Conservation (phyloP, 2,888 invertebrate species). For the Orgyia antiqua region DNA sequence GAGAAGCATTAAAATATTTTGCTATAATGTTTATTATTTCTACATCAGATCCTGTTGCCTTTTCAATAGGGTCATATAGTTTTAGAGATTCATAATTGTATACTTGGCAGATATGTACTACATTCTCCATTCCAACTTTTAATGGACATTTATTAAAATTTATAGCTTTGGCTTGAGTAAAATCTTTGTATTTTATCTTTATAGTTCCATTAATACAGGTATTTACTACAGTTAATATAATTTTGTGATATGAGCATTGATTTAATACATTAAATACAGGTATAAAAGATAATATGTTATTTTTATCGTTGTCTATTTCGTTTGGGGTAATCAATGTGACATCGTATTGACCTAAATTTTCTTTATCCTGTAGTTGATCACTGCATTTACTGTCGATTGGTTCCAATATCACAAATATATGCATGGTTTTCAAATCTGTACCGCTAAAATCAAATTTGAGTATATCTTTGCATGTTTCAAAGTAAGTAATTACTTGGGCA, state of each 20-base stretch:
- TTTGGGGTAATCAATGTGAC: slow-evolving; percentile 35
- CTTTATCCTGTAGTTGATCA: slow-evolving; percentile 18
- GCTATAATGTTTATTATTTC: slow-evolving; percentile 52
- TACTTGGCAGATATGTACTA: slow-evolving; percentile 44
- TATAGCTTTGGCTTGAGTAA: too few relatives aligned
- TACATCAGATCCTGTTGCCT: slow-evolving; percentile 42
- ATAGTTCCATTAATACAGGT: slow-evolving; percentile 33
- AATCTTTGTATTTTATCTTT: too few relatives aligned
- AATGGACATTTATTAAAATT: slow-evolving; percentile 48
- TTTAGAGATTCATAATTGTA: slow-evolving; percentile 27
- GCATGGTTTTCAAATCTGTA: slow-evolving; percentile 25
- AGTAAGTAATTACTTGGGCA: slow-evolving; percentile 19
- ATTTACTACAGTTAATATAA: slow-evolving; percentile 27
- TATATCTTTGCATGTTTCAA: slow-evolving; percentile 24
- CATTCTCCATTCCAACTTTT: slow-evolving; percentile 41
- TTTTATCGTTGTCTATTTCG: slow-evolving; percentile 7
- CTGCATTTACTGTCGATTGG: slow-evolving; percentile 11
- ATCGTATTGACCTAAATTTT: slow-evolving; percentile 28
- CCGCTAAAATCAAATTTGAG: slow-evolving; percentile 15
- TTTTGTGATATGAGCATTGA: slow-evolving; percentile 31
- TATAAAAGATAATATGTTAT: slow-evolving; percentile 30
- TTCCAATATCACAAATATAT: slow-evolving; percentile 32
- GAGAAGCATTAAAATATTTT: slow-evolving; percentile 42
- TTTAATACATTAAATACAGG: slow-evolving; percentile 34
- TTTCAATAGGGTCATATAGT: slow-evolving; percentile 34